A percentile compares a stretch with the other conserved stretches of the same genome.
phyloP scores from a whole-genome alignment of 2,797 vertebrate genomes.

The Syndactyla subalaris region DNA sequence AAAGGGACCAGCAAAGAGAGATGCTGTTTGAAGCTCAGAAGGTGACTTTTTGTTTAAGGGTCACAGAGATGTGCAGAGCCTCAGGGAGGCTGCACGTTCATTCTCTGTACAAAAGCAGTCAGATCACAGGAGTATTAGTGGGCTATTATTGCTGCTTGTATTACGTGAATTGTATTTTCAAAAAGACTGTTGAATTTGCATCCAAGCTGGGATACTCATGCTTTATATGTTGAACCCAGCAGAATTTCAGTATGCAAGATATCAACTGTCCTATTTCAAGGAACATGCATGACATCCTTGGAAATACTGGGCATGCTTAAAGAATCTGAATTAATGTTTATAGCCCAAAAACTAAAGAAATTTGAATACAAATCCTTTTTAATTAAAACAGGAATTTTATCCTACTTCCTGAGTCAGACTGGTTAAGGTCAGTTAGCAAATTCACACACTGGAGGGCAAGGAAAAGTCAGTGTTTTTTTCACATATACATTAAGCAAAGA shows the following conservation, averaged over 20 bases:
- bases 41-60: not conserved
- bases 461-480: not conserved
- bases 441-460: not conserved
- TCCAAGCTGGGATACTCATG: not conserved
- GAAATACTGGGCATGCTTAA: not conserved
- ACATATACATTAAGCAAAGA: not conserved
- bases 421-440: not conserved
- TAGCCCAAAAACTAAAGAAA: not conserved
- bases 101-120: not conserved
- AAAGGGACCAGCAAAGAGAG: not conserved
- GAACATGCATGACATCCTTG: not conserved
- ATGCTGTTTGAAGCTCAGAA: not conserved
- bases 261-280: not conserved
- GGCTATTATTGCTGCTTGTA: not conserved
- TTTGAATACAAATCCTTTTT: not conserved
- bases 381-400: not conserved
- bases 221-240: not conserved
- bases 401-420: not conserved
- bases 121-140: not conserved
- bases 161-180: not conserved
- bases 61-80: not conserved
- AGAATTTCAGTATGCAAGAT: not conserved
- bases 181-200: not conserved
- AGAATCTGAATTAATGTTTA: not conserved
- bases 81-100: not conserved